Conservation (phyloP, 2,888 invertebrate genomes). For the Vanessa cardui region DNA sequence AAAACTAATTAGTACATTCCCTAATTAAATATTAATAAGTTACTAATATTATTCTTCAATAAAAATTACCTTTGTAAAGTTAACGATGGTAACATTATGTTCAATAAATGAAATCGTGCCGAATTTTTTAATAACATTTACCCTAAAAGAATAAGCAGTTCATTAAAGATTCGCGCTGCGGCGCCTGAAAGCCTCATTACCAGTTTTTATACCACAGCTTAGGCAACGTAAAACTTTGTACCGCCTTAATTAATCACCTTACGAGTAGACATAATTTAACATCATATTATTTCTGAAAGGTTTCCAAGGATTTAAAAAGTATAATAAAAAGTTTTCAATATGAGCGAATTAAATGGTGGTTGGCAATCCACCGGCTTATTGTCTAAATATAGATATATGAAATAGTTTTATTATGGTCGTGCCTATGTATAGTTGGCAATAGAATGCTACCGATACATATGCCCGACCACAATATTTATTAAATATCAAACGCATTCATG, state of each 20-base stretch:
- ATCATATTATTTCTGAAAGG: background rate
- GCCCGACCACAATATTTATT: no score
- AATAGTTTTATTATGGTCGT: no score
- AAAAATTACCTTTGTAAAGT: background rate
- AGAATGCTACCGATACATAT: no score
- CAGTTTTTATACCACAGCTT: slow-evolving; percentile 29
- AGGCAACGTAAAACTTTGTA: slow-evolving; percentile 22
- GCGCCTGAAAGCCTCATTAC: slow-evolving; percentile 31
- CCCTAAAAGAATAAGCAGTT: slow-evolving; percentile 13
- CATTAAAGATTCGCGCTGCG: slow-evolving; percentile 31
- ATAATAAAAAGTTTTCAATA: no score
- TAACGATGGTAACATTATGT: background rate
- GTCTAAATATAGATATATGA: no score
- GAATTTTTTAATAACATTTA: slow-evolving; percentile 6
- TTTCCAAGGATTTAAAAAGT: background rate
- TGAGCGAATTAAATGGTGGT: no score
- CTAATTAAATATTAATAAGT: no score
- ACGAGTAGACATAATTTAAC: slow-evolving; percentile 16
- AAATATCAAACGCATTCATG: no score
- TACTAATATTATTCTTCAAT: no score
- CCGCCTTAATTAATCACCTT: slow-evolving; percentile 25
- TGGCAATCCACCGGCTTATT: no score
- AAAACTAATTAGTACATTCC: no score
- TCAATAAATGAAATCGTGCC: background rate
- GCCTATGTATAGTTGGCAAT: no score